A percentile compares a stretch with the other conserved stretches of the same genome.
phyloP scores from a whole-genome alignment of 2,797 vertebrate genomes.

The Enteromius treurensis region DNA sequence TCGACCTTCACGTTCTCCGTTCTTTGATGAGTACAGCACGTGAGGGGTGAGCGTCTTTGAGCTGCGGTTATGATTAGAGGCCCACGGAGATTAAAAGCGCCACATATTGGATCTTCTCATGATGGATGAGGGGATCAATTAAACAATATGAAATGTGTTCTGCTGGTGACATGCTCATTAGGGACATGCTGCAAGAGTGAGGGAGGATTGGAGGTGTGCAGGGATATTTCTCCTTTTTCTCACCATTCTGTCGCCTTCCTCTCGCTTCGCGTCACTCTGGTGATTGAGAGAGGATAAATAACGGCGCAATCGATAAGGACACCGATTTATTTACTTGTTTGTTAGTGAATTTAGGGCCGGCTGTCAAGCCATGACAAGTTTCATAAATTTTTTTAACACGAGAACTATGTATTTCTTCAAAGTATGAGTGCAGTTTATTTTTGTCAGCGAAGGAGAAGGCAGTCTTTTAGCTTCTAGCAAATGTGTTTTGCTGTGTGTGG shows the following conservation, averaged over 20 bases:
- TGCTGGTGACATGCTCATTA: slow-evolving; percentile 80
- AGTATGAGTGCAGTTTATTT: background rate
- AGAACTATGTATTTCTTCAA: slow-evolving; percentile 10
- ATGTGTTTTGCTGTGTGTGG: background rate
- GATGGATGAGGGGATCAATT: slow-evolving; percentile 82
- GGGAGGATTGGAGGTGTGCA: slow-evolving; percentile 54
- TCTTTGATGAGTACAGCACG: slow-evolving; percentile 36
- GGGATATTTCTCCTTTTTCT: slow-evolving; percentile 54
- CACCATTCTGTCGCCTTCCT: slow-evolving; percentile 41
- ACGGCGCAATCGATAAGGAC: slow-evolving; percentile 34
- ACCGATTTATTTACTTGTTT: slow-evolving; percentile 44
- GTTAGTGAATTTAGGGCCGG: slow-evolving; percentile 9
- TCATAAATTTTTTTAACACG: background rate
- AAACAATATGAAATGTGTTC: slow-evolving; percentile 80
- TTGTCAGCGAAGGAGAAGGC: background rate
- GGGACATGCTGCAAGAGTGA: slow-evolving; percentile 65
- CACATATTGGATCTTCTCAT: slow-evolving; percentile 72
- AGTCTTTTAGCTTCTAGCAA: background rate
- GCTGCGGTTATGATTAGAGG: slow-evolving; percentile 72
- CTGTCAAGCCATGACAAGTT: slow-evolving; percentile 5
- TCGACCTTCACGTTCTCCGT: slow-evolving; percentile 44
- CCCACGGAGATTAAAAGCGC: slow-evolving; percentile 70
- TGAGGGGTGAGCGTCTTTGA: slow-evolving; percentile 53
- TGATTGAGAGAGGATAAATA: slow-evolving; percentile 47
- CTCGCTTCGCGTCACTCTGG: slow-evolving; percentile 25